A percentile compares a stretch with the other conserved stretches of the same genome.
Evolutionary conservation across 1,140 invertebrate genomes (phyloP).

Genomic region (Drosophila nasuta): DNA sequence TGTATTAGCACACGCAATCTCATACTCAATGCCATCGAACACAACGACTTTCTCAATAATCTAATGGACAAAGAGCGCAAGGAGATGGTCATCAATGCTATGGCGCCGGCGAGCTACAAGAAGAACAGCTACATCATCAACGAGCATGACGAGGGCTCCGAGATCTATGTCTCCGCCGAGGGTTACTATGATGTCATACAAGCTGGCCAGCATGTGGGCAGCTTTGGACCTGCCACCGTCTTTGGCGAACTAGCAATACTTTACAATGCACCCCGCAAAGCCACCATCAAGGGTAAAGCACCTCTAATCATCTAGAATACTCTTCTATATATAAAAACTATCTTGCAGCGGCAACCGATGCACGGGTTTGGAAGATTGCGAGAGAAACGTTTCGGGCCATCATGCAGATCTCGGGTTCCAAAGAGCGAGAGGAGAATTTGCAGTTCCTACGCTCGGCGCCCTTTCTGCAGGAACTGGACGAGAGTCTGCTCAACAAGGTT

Average conservation of each 20-base stretch:
- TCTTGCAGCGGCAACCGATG: slow-evolving; percentile 90
- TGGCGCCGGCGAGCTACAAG: slow-evolving; percentile 92
- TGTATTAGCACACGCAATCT: slow-evolving; percentile 85
- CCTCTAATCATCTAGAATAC: too few species aligned
- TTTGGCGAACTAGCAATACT: slow-evolving; percentile 97
- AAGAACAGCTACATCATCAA: slow-evolving; percentile 93
- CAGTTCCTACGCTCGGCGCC: slow-evolving; percentile 94
- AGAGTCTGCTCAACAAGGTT: slow-evolving; percentile 93
- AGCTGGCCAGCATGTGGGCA: slow-evolving; percentile 90
- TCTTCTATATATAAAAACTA: too few species aligned
- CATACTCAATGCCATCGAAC: slow-evolving; percentile 88
- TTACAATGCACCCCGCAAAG: slow-evolving; percentile 96
- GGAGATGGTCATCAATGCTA: slow-evolving; percentile 94
- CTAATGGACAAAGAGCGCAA: slow-evolving; percentile 93
- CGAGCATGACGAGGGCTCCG: slow-evolving; percentile 93
- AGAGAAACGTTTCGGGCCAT: slow-evolving; percentile 94
- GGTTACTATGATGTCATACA: slow-evolving; percentile 95
- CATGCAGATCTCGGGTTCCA: slow-evolving; percentile 92
- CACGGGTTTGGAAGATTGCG: slow-evolving; percentile 95
- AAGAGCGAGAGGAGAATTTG: slow-evolving; percentile 92
- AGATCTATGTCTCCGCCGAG: slow-evolving; percentile 92
- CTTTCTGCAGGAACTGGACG: slow-evolving; percentile 92
- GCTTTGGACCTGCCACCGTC: slow-evolving; percentile 93
- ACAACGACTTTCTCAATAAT: slow-evolving; percentile 97
- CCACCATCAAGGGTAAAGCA: slow-evolving; percentile 91